These are phyloP conservation scores for Fundulus diaphanus DNA, from an alignment of 2,797 vertebrate genomes.

Conservation along the genomic window DNA sequence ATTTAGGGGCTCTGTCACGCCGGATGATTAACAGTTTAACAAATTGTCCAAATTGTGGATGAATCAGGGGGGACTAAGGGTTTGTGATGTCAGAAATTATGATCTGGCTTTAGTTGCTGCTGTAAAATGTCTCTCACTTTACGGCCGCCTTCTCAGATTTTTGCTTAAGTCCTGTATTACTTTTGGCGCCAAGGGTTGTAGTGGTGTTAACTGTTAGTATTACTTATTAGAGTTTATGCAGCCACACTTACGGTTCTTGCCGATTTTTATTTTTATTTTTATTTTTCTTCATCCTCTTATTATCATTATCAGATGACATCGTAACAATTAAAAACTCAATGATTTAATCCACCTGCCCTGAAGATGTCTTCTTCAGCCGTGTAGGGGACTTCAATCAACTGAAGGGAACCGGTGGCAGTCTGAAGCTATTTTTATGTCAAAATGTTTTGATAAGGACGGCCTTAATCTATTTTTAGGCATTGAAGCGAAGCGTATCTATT, in stretches of 20 bases:
- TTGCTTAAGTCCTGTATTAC: slow-evolving; percentile 56
- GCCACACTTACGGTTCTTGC: slow-evolving; percentile 6
- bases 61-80: slow-evolving; percentile 70
- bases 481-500: neutral
- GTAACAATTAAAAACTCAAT: slow-evolving; percentile 39
- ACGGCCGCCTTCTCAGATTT: slow-evolving; percentile 64
- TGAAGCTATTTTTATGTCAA: slow-evolving; percentile 48
- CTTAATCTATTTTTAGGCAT: slow-evolving; percentile 26
- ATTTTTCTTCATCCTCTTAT: too few relatives aligned
- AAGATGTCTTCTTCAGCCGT: slow-evolving; percentile 38
- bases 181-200: slow-evolving; percentile 39
- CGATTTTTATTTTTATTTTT: too few relatives aligned
- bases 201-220: slow-evolving; percentile 30
- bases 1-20: slow-evolving; percentile 69
- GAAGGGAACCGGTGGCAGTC: slow-evolving; percentile 31
- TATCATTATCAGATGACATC: slow-evolving; percentile 62
- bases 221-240: slow-evolving; percentile 6
- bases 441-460: slow-evolving; percentile 23
- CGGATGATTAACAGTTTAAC: slow-evolving; percentile 76
- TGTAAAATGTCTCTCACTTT: slow-evolving; percentile 78
- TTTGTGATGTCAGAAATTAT: slow-evolving; percentile 76
- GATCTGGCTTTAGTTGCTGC: slow-evolving; percentile 78
- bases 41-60: slow-evolving; percentile 84
- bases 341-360: slow-evolving; percentile 31
- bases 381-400: slow-evolving; percentile 26